Percentiles rank a stretch among this genome's conserved stretches.
Evolutionary conservation across 2,113 vertebrate species (phyloP).

Genomic region (Oncorhynchus mykiss): DNA sequence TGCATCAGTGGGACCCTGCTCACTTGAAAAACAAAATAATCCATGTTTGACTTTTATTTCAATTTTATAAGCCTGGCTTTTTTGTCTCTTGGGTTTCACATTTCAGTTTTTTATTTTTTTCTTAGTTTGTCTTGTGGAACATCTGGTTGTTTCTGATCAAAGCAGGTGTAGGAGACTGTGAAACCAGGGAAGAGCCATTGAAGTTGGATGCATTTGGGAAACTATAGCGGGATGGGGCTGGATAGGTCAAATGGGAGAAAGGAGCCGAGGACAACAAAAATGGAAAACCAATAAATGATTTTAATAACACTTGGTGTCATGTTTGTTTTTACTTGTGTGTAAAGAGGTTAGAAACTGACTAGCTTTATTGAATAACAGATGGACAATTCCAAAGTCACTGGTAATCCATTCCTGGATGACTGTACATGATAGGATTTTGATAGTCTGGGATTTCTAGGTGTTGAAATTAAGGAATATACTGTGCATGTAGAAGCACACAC

Average conservation of each 20-base stretch:
- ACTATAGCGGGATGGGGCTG: slow-evolving; percentile 26
- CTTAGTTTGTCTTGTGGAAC: slow-evolving; percentile 52
- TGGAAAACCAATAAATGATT: slow-evolving; percentile 74
- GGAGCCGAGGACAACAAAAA: slow-evolving; percentile 62
- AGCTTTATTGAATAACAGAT: background rate
- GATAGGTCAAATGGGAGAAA: slow-evolving; percentile 47
- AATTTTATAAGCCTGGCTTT: slow-evolving; percentile 16
- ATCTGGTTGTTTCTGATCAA: slow-evolving; percentile 79
- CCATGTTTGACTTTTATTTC: slow-evolving; percentile 49
- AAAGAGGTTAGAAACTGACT: background rate
- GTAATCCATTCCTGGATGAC: background rate
- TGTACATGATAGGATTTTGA: background rate
- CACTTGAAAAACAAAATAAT: slow-evolving; percentile 17
- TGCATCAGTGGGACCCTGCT: slow-evolving; percentile 14
- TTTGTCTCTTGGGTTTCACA: background rate
- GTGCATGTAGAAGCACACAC: background rate
- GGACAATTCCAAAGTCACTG: background rate
- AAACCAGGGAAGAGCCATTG: slow-evolving; percentile 37
- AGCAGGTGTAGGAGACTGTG: slow-evolving; percentile 24
- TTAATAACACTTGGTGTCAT: slow-evolving; percentile 62
- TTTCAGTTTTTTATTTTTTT: slow-evolving; percentile 19
- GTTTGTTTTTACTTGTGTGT: slow-evolving; percentile 22
- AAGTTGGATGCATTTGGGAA: slow-evolving; percentile 42
- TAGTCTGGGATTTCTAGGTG: background rate
- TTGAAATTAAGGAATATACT: background rate